phyloP scores from a whole-genome alignment of 2,113 vertebrate genomes.

The Camelus bactrianus region DNA sequence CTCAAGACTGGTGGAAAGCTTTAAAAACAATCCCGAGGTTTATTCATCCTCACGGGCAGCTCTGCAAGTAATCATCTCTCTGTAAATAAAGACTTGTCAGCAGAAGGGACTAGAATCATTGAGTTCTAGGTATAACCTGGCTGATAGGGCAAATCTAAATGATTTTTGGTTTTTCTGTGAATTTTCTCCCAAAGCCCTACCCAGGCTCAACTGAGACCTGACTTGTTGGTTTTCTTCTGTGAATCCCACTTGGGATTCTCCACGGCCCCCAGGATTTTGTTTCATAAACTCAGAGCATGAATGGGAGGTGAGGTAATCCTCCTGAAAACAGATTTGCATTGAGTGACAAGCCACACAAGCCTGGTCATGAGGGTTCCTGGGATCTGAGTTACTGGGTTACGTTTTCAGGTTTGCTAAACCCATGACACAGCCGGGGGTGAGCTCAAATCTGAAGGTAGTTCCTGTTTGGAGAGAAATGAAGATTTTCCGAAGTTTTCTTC shows the following conservation, averaged over 20 bases:
- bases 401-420: background rate
- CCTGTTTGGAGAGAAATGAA: background rate
- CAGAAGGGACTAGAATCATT: background rate
- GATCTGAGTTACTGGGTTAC: conserved; percentile 19
- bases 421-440: background rate
- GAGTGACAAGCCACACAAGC: background rate
- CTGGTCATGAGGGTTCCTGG: background rate
- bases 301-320: conserved; percentile 54
- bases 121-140: background rate
- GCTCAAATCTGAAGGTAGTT: conserved; percentile 1
- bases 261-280: conserved; percentile 35
- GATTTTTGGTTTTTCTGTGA: background rate
- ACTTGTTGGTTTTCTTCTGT: background rate
- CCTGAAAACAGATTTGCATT: conserved; percentile 41
- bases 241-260: conserved; percentile 31
- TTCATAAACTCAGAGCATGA: conserved; percentile 39
- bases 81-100: background rate
- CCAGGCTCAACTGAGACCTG: background rate
- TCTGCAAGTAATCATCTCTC: background rate
- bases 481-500: conserved; percentile 8
- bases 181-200: background rate
- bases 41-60: background rate
- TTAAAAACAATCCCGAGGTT: conserved; percentile 28
- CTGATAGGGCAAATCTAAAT: background rate
- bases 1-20: background rate